Percentiles rank a stretch among this genome's conserved stretches.
phyloP scores from a whole-genome alignment of 2,888 invertebrate genomes.

The Drosophila sordidula region DNA sequence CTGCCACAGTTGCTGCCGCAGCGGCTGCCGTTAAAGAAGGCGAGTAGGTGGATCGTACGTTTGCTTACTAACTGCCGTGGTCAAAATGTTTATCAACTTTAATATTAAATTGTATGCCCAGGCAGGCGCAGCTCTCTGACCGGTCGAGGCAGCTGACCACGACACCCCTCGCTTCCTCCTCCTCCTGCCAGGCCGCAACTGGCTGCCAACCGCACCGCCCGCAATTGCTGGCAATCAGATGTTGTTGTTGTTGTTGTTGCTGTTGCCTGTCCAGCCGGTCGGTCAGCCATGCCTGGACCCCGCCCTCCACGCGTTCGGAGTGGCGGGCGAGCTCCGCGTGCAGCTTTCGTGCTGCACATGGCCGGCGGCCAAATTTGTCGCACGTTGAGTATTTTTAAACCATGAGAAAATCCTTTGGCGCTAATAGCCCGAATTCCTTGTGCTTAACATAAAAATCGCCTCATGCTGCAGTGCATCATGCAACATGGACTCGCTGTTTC shows the following conservation, averaged over 20 bases:
- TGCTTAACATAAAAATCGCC: slow-evolving; percentile 81
- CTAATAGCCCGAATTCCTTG: slow-evolving; percentile 84
- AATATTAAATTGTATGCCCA: slow-evolving; percentile 83
- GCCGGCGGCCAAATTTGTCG: slow-evolving; percentile 78
- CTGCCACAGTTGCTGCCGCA: slow-evolving; percentile 63
- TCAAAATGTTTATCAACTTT: slow-evolving; percentile 84
- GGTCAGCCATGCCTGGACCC: slow-evolving; percentile 30
- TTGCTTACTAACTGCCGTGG: slow-evolving; percentile 84
- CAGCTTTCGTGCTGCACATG: slow-evolving; percentile 79
- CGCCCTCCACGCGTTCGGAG: slow-evolving; percentile 30
- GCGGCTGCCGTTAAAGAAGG: slow-evolving; percentile 81
- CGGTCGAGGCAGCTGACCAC: slow-evolving; percentile 57
- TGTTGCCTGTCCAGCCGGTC: slow-evolving; percentile 50
- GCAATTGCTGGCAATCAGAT: slow-evolving; percentile 72
- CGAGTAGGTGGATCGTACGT: slow-evolving; percentile 85
- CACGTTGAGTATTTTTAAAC: slow-evolving; percentile 83
- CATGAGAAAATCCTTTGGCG: slow-evolving; percentile 85
- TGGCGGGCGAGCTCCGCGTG: slow-evolving; percentile 62
- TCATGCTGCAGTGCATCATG: slow-evolving; percentile 75
- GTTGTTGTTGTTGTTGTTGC: slow-evolving; percentile 30
- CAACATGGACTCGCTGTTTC: slow-evolving; percentile 54
- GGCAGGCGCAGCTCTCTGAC: slow-evolving; percentile 45
- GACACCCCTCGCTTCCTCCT: slow-evolving; percentile 24
- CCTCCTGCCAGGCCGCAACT: slow-evolving; percentile 26
- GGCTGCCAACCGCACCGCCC: slow-evolving; percentile 66